Percentiles rank a stretch among this genome's conserved stretches.
phyloP scores from a whole-genome alignment of 2,888 invertebrate genomes.

The Pterobdella sp. region DNA sequence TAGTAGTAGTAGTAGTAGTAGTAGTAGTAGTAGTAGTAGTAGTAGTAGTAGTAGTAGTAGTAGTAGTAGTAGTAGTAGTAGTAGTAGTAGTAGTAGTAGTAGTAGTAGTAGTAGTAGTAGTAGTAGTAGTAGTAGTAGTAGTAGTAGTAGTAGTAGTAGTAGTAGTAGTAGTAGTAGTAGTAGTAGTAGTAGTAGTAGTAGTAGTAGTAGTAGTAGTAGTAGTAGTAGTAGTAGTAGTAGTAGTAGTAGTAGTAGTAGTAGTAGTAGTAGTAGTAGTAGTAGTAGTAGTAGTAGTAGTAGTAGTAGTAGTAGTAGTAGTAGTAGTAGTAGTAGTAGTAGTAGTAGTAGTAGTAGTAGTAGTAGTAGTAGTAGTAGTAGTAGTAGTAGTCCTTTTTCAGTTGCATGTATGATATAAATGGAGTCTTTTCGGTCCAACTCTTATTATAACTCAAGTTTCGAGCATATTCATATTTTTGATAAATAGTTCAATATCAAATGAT shows the following conservation, averaged over 20 bases:
- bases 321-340: slow-evolving; percentile 25
- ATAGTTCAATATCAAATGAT: no score
- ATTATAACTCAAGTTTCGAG: no score
- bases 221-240: slow-evolving; percentile 22
- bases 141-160: slow-evolving; percentile 25
- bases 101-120: slow-evolving; percentile 25
- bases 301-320: slow-evolving; percentile 25
- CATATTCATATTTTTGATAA: no score
- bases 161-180: slow-evolving; percentile 24
- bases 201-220: slow-evolving; percentile 25
- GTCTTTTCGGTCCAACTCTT: no score
- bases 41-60: slow-evolving; percentile 24
- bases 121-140: slow-evolving; percentile 25
- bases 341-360: slow-evolving; percentile 25
- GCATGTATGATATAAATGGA: no score
- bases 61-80: slow-evolving; percentile 24
- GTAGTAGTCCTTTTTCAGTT: slow-evolving; percentile 3
- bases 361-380: slow-evolving; percentile 25
- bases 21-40: slow-evolving; percentile 23
- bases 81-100: slow-evolving; percentile 25
- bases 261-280: slow-evolving; percentile 24
- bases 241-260: slow-evolving; percentile 23
- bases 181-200: slow-evolving; percentile 25
- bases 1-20: slow-evolving; percentile 25
- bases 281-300: slow-evolving; percentile 25